phyloP scores from a whole-genome alignment of 2,797 vertebrate genomes.

The Phrynocephalus forsythii region DNA sequence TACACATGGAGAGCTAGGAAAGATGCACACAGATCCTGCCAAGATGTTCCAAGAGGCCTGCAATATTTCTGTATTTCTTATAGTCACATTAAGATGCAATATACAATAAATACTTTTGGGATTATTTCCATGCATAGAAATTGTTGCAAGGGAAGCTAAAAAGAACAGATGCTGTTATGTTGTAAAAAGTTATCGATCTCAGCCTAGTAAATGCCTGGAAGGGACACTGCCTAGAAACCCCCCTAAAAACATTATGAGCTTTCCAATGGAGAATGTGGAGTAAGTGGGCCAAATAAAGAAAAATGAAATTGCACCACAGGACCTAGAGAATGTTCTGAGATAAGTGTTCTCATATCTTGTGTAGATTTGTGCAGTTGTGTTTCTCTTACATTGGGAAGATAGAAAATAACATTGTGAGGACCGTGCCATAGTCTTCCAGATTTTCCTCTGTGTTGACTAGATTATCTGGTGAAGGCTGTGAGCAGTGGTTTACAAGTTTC shows the following conservation, averaged over 20 bases:
- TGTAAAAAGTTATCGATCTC: neutral
- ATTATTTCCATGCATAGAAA: conserved; percentile 1
- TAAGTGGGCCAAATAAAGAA: neutral
- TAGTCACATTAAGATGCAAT: neutral
- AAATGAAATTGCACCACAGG: neutral
- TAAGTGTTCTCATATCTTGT: neutral
- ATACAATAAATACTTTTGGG: conserved; percentile 3
- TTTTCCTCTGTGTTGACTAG: neutral
- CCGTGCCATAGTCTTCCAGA: neutral
- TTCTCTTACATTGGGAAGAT: neutral
- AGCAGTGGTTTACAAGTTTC: neutral
- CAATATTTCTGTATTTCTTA: conserved; percentile 3
- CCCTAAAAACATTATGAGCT: neutral
- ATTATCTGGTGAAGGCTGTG: neutral
- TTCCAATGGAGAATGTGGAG: neutral
- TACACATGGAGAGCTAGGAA: neutral
- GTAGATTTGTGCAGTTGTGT: neutral
- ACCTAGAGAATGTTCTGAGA: neutral
- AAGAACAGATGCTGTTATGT: neutral
- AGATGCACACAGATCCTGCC: neutral
- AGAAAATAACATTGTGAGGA: neutral
- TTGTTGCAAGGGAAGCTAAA: neutral
- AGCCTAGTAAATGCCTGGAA: neutral
- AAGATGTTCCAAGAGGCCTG: neutral
- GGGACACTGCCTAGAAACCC: neutral